Evolutionary conservation across 2,888 invertebrate species (phyloP), one percentile per base, ranked within the genome.

Genomic region (Acrocera orbiculus): DNA sequence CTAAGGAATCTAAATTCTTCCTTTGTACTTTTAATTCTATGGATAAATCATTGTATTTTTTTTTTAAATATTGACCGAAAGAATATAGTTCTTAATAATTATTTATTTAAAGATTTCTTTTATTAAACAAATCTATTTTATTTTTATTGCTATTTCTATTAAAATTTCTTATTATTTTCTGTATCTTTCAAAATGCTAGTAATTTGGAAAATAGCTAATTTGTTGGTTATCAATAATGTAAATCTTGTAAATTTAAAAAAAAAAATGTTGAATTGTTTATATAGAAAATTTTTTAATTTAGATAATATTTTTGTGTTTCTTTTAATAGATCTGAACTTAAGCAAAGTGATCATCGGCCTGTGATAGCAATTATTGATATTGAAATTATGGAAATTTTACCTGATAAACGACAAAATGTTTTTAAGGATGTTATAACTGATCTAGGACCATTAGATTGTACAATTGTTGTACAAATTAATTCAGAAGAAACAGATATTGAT

Each of bases 341-440:
- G 55, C 93, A 93, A 55, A 93, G 93, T 52, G 95, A 96, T 61
- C 95, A 96, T 63, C 71, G 96, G 38, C 96, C 98, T 3, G 95
- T 98, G 1, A 77, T 89, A 45, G 89, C 85, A 1, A 72, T 90
- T 37, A 70, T 95, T 46, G 89, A 92, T 58, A 66, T 90, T 9
- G 87, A 93, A 53, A 76, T 86, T 4, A 67, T 80, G 43, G 74
- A 74, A 51, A 78, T 93, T 1, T 77, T 87, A 51, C 68, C 73
- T 30, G 70, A 73, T 11, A 73, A 74, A 48, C 72, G 90, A 36
- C 73, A 81, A 50, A 64, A 69, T 45, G 78, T 89, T 3, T 86
- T 95, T 51, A 74, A 79, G 49, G 77, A 80, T 56, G 83, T 87
- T 1, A 78, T 89, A 16, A 69, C 72, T 36, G 78, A 82, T 51